Conservation (phyloP, 1,140 invertebrate species). For the Formica selysi region DNA sequence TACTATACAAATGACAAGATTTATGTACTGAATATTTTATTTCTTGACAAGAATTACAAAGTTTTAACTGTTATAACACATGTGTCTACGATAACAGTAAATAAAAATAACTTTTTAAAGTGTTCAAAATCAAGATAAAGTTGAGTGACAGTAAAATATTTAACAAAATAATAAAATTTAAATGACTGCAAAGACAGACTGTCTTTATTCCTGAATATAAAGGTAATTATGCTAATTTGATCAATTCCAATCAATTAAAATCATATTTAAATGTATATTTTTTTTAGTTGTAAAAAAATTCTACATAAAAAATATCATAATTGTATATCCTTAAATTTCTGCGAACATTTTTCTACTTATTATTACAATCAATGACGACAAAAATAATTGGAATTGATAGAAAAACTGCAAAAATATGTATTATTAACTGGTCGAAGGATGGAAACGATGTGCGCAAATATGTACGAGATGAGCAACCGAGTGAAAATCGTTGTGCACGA, state of each 20-base stretch:
- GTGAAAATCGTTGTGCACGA: no score
- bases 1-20: background rate
- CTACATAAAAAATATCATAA: background rate
- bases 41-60: background rate
- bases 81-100: background rate
- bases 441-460: background rate
- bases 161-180: background rate
- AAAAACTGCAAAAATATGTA: conserved; percentile 26
- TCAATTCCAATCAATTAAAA: background rate
- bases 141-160: background rate
- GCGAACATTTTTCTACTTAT: background rate
- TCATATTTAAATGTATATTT: background rate
- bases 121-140: background rate
- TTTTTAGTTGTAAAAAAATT: background rate
- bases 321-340: background rate
- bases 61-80: background rate
- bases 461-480: no score
- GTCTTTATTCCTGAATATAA: background rate
- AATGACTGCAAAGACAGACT: background rate
- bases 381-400: background rate
- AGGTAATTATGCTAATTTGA: background rate
- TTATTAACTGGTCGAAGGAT: conserved; percentile 67
- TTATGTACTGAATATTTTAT: background rate
- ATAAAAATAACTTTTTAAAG: background rate
- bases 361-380: background rate